A percentile compares a stretch with the other conserved stretches of the same genome.
Evolutionary conservation across 2,797 vertebrate species (phyloP).

Genomic region (Sphenodon punctatus): DNA sequence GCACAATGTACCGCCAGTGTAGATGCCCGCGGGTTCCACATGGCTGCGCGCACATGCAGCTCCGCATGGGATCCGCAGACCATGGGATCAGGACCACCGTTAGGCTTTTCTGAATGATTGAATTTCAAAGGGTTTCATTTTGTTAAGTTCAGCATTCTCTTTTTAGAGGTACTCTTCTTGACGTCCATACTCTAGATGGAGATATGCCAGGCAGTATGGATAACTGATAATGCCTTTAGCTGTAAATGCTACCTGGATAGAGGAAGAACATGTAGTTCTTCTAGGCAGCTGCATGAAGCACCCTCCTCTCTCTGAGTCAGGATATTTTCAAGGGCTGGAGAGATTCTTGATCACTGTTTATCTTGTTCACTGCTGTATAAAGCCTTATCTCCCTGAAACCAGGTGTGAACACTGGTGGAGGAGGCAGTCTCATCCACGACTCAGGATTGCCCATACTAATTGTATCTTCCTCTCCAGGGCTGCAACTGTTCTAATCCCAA

Average conservation of each 20-base stretch:
- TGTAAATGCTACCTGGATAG: neutral
- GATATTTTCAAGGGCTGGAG: neutral
- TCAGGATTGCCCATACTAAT: slow-evolving; percentile 19
- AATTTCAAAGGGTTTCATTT: neutral
- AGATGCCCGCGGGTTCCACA: no score
- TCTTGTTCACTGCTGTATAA: neutral
- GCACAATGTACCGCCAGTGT: no score
- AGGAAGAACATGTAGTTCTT: neutral
- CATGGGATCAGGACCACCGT: no score
- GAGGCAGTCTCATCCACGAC: neutral
- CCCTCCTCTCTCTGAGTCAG: neutral
- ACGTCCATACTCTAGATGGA: neutral
- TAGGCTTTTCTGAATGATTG: neutral
- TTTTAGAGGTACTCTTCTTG: neutral
- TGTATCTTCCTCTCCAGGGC: slow-evolving; percentile 31
- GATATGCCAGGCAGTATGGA: neutral
- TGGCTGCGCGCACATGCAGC: no score
- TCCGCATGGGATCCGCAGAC: no score
- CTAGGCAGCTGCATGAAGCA: neutral
- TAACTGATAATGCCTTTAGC: neutral
- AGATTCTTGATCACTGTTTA: neutral
- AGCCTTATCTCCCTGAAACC: neutral
- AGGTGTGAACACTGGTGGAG: neutral
- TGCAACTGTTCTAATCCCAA: slow-evolving; percentile 29
- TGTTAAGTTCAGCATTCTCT: slow-evolving; percentile 6